A percentile compares a stretch with the other conserved stretches of the same genome.
phyloP scores from a whole-genome alignment of 2,888 invertebrate genomes.

The Kryphioiulus occultus region DNA sequence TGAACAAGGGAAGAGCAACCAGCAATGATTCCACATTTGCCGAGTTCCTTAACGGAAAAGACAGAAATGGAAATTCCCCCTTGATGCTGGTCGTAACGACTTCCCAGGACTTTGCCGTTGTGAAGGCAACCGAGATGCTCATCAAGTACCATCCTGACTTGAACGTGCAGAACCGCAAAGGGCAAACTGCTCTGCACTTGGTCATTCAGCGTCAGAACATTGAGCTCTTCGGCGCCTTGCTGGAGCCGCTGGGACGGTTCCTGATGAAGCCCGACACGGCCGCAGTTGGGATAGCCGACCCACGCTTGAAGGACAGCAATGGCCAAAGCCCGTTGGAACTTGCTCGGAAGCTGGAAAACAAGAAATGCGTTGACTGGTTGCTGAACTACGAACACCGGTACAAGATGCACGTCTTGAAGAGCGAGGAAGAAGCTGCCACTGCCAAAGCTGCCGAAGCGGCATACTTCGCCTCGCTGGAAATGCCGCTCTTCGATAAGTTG shows the following conservation, averaged over 20 bases:
- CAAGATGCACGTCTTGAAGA: neutral
- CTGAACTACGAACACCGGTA: neutral
- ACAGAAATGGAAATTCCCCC: neutral
- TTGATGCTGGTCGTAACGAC: neutral
- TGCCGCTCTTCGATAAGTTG: neutral
- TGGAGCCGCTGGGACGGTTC: neutral
- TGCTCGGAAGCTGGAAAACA: neutral
- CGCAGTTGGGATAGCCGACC: neutral
- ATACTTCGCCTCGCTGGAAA: neutral
- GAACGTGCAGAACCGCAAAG: neutral
- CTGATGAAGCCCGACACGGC: neutral
- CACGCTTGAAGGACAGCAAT: neutral
- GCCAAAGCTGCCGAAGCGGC: neutral
- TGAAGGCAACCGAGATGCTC: neutral
- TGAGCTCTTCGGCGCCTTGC: neutral
- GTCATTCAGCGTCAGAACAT: neutral
- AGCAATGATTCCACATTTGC: neutral
- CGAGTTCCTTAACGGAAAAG: neutral
- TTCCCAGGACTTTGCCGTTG: neutral
- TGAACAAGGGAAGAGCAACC: neutral
- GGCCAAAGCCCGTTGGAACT: neutral
- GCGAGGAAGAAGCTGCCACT: neutral
- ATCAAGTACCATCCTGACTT: neutral
- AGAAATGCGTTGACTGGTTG: neutral
- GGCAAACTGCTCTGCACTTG: neutral